phyloP scores from a whole-genome alignment of 2,797 vertebrate species.

The Carcharodon carcharias region DNA sequence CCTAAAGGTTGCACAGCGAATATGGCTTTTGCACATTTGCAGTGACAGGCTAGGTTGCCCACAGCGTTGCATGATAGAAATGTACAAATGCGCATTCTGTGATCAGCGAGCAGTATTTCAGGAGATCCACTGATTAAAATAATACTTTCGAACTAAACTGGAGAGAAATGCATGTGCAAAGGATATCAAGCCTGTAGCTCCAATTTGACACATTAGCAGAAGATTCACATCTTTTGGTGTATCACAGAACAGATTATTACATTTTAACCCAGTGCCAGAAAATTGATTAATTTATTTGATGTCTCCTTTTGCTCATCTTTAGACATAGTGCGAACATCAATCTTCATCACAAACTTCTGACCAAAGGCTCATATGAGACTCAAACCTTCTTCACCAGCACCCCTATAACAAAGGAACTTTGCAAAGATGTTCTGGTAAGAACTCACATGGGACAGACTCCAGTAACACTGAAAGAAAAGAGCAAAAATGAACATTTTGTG shows the following conservation, averaged over 20 bases:
- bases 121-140: neutral
- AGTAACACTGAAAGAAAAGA: conserved; percentile 82
- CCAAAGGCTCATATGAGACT: conserved; percentile 72
- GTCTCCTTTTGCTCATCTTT: conserved; percentile 48
- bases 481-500: conserved; percentile 72
- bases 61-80: neutral
- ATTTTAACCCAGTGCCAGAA: neutral
- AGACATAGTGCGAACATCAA: conserved; percentile 92
- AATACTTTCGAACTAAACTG: neutral
- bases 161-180: neutral
- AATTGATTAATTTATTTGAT: neutral
- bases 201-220: neutral
- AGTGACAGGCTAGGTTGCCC: neutral
- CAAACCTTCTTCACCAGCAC: conserved; percentile 59
- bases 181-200: neutral
- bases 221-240: neutral
- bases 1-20: neutral
- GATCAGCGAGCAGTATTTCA: neutral
- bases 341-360: conserved; percentile 87
- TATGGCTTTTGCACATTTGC: neutral
- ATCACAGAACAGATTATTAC: neutral
- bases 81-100: neutral
- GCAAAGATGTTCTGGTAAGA: conserved; percentile 61
- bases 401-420: conserved; percentile 61
- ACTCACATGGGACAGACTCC: conserved; percentile 69